Evolutionary conservation across 2,113 vertebrate genomes (phyloP), one percentile per base, ranked within the genome.

Genomic region (Sinosuthora webbiana): DNA sequence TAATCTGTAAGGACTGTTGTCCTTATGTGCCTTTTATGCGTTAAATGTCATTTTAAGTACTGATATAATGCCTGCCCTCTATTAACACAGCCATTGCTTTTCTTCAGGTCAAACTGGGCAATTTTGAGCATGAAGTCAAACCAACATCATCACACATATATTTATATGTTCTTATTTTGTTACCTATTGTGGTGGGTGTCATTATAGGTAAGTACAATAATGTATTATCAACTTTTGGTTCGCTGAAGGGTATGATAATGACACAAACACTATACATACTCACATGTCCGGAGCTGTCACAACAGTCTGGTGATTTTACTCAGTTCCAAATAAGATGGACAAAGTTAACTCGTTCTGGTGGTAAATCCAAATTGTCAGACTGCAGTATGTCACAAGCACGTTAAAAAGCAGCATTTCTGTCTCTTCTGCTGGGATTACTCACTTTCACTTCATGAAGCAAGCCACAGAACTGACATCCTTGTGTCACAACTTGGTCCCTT

Each of bases 91-190:
- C 2, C 53, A 24, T 62, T 94, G n/a, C 68, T 93, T 85, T 94
- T 94, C 55, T 89, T 14, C 69, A 99, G 99, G 98, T 99, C 82
- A 97, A n/a, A 31, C 68, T 99, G 89, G 99, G 99, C 79, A 92
- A 97, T 39, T 67, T 97, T 73, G 92, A 90, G 6, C 76, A 94
- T 6, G 44, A 77, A 52, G 70, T 97, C 9, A 96, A 96, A 35
- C 96, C 95, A 47, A 94, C 97, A 16, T 97, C 97, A 3, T 96
- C 89, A 6, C 76, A 94, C 22, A 89, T 93, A 44, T 97, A 95
- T 55, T 97, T 96, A 52, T 98, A 97, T 76, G 97, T 97, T 47
- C 95, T 98, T 63, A 97, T 98, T 56, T 96, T 97, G 49, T 89
- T 99, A 1, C 98, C 98, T 15, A 94, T 98, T 65, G 94, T 98